Evolutionary conservation across 2,888 invertebrate species (phyloP).

Genomic region (Apoda limacodes): DNA sequence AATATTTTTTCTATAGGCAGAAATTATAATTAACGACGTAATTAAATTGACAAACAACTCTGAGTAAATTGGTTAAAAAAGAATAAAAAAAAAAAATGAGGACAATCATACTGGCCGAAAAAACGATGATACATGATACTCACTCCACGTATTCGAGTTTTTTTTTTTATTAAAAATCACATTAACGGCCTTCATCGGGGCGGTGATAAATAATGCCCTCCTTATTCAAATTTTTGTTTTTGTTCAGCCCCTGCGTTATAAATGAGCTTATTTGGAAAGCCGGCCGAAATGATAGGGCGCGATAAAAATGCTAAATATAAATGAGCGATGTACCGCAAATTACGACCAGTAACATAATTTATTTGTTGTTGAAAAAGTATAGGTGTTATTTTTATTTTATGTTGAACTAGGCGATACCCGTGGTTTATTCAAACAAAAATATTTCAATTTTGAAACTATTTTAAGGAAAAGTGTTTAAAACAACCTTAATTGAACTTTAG

Average conservation of each 20-base stretch:
- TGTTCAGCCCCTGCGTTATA: slow-evolving; percentile 64
- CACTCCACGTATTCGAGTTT: slow-evolving; percentile 56
- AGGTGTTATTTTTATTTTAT: too few relatives aligned
- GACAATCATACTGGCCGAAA: slow-evolving; percentile 68
- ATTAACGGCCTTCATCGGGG: slow-evolving; percentile 70
- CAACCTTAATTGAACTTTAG: too few relatives aligned
- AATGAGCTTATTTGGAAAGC: slow-evolving; percentile 68
- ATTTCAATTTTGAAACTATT: too few relatives aligned
- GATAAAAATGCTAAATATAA: slow-evolving; percentile 57
- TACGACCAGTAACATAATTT: too few relatives aligned
- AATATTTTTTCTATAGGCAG: slow-evolving; percentile 8
- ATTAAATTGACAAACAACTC: slow-evolving; percentile 57
- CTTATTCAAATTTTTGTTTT: slow-evolving; percentile 70
- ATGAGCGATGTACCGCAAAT: slow-evolving; percentile 24
- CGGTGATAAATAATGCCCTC: slow-evolving; percentile 69
- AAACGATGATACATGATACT: slow-evolving; percentile 68
- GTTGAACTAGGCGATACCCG: too few relatives aligned
- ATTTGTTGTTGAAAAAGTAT: too few relatives aligned
- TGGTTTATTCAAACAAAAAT: too few relatives aligned
- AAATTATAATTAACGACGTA: slow-evolving; percentile 34
- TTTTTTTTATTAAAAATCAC: slow-evolving; percentile 68
- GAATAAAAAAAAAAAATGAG: slow-evolving; percentile 35
- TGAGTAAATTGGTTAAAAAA: slow-evolving; percentile 40
- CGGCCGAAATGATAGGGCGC: slow-evolving; percentile 55
- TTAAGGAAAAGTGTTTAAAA: too few relatives aligned